These are phyloP conservation scores for Sandelia bainsii DNA, from an alignment of 2,797 vertebrate genomes.

Conservation along the genomic window DNA sequence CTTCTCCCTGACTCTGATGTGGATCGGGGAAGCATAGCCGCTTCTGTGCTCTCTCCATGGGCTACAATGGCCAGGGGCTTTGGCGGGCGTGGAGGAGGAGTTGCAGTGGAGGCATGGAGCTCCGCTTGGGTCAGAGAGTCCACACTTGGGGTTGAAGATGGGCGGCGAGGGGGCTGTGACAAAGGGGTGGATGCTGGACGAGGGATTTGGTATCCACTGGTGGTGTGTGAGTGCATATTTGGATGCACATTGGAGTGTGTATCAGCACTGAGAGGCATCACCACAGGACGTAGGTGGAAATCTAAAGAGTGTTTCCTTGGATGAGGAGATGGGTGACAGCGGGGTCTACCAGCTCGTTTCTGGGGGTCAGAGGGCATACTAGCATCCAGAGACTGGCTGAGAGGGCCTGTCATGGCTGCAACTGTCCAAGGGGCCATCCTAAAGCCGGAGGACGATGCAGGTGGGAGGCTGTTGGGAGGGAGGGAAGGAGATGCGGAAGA, in stretches of 20 bases:
- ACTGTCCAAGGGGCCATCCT: constrained; percentile 50
- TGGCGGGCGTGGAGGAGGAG: constrained; percentile 73
- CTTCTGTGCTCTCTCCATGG: constrained; percentile 32
- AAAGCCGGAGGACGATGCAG: constrained; percentile 12
- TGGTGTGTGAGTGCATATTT: not conserved
- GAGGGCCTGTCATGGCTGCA: constrained; percentile 10
- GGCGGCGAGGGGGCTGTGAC: constrained; percentile 24
- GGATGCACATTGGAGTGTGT: not conserved
- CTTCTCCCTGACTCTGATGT: constrained; percentile 42
- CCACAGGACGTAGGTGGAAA: constrained; percentile 64
- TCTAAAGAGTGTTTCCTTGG: constrained; percentile 79
- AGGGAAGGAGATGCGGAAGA: constrained; percentile 68
- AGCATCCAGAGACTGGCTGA: constrained; percentile 67
- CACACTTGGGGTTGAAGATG: constrained; percentile 66
- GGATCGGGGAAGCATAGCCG: constrained; percentile 34
- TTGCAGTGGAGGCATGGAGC: constrained; percentile 51
- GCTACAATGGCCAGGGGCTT: constrained; percentile 53
- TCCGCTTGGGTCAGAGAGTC: constrained; percentile 58
- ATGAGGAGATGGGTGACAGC: constrained; percentile 71
- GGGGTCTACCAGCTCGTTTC: constrained; percentile 31
- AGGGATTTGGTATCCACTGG: constrained; percentile 70
- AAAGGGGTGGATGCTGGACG: constrained; percentile 47
- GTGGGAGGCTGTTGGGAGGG: constrained; percentile 31
- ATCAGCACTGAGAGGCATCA: constrained; percentile 26
- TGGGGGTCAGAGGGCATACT: constrained; percentile 40